phyloP scores from a whole-genome alignment of 2,888 invertebrate genomes.

The Spatulosminthurus flaviceps region DNA sequence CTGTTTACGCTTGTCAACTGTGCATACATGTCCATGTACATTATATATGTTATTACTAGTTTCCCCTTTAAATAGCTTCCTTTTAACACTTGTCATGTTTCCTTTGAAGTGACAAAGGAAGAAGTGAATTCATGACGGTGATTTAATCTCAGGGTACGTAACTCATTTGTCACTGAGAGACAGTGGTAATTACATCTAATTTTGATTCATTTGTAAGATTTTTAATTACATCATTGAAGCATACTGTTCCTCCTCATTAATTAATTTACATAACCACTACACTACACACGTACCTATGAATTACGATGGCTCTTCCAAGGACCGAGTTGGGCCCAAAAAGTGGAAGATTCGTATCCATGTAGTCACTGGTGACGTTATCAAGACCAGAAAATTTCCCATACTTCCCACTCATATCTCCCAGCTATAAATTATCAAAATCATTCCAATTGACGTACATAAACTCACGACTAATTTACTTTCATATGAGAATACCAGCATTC shows the following conservation, averaged over 20 bases:
- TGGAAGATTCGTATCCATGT: constrained; percentile 87
- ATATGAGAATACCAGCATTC: no score
- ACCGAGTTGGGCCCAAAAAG: constrained; percentile 82
- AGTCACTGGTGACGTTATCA: constrained; percentile 65
- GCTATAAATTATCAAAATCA: constrained; percentile 59
- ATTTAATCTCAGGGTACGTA: background rate
- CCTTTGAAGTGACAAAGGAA: no score
- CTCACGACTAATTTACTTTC: no score
- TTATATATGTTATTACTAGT: no score
- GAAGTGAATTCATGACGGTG: background rate
- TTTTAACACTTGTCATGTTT: no score
- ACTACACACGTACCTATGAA: constrained; percentile 74
- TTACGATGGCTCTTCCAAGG: constrained; percentile 80
- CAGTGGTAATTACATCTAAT: constrained; percentile 10
- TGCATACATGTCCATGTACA: no score
- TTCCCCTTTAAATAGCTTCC: no score
- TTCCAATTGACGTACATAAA: background rate
- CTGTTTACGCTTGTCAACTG: no score
- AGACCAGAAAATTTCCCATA: constrained; percentile 73
- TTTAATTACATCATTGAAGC: constrained; percentile 4
- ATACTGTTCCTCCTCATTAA: background rate
- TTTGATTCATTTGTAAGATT: constrained; percentile 7
- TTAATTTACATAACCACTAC: no score
- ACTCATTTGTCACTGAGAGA: constrained; percentile 18
- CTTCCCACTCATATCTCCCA: constrained; percentile 91